Base-by-base conservation (phyloP, 2,888 invertebrate genomes). In the Lobophora halterata region DNA sequence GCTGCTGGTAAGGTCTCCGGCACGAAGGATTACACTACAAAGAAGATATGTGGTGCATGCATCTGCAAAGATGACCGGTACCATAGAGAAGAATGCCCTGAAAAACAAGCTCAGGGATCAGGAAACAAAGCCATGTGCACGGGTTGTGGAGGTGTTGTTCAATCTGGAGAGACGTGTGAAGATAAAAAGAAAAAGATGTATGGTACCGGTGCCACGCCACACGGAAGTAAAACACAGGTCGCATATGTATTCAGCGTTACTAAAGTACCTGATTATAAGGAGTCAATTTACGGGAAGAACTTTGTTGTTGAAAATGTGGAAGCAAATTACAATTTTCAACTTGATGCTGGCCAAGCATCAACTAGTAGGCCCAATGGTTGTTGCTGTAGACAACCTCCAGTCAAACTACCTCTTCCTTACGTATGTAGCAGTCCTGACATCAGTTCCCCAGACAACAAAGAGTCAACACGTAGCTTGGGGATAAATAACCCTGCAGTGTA, bases 1-100 rank as follows among this genome's bases (percentile, higher is more conserved):
- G 70, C 77, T 28, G 61, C 57, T 21, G 62, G 60, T 10, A 57
- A 48, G 18, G 51, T 69, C 0, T 38, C 43, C 1, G 64, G 52
- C 2, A 63, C 56, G 0, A 75, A 72, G 53, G 57, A 55, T 17
- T 43, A 60, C 12, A 46, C 19, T 1, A 56, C 68, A 2, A 64
- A 49, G 29, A 83, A 82, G 31, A 52, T 83, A 34, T 87, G 87
- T 48, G 87, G 87, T 13, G 50, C 58, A 8, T 87, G 87, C 61
- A 50, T 54, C 28, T 86, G 87, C 47, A 79, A 79, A 52, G 81
- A 87, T 34, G 85, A 87, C 23, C 66, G 71, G 5, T 77, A 67
- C 65, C 86, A 86, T 55, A 74, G 81, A 36, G 77, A 74, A 2
- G 56, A 56, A 3, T 81, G 83, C 50, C 78, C 77, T 5, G 66